Evolutionary conservation across 2,113 vertebrate genomes (phyloP).

Genomic region (Malaclemys terrapin): DNA sequence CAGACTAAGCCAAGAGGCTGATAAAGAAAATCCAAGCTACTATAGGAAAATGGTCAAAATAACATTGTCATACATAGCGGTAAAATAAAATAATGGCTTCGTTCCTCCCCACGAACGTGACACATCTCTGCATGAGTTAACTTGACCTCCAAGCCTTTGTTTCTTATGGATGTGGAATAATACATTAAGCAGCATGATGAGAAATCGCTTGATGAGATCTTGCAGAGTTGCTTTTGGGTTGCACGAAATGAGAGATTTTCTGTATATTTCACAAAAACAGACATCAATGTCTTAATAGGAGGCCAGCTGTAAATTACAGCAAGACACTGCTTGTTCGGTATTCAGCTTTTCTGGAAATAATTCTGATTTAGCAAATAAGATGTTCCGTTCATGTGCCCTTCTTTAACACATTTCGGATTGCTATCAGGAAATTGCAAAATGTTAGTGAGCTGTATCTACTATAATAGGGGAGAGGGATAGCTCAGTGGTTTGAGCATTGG

Average conservation of each 20-base stretch:
- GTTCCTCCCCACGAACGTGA: background rate
- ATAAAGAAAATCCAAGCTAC: conserved; percentile 24
- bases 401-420: conserved; percentile 69
- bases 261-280: background rate
- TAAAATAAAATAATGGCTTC: background rate
- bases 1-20: conserved; percentile 39
- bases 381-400: conserved; percentile 62
- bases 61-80: conserved; percentile 5
- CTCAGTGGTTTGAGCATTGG: too few species aligned
- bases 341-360: conserved; percentile 67
- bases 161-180: conserved; percentile 41
- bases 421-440: conserved; percentile 65
- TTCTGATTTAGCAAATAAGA: conserved; percentile 62
- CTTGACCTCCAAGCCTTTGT: conserved; percentile 44
- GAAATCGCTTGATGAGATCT: conserved; percentile 49
- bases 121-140: conserved; percentile 44
- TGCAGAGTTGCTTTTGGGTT: conserved; percentile 49
- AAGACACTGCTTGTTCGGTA: conserved; percentile 68
- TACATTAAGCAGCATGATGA: conserved; percentile 17
- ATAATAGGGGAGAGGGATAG: background rate
- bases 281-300: conserved; percentile 68
- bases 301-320: conserved; percentile 65
- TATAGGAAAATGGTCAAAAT: conserved; percentile 39
- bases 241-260: conserved; percentile 10
- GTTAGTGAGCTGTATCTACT: conserved; percentile 69